Conservation (phyloP, 2,888 invertebrate genomes). For the Clanis bilineata region DNA sequence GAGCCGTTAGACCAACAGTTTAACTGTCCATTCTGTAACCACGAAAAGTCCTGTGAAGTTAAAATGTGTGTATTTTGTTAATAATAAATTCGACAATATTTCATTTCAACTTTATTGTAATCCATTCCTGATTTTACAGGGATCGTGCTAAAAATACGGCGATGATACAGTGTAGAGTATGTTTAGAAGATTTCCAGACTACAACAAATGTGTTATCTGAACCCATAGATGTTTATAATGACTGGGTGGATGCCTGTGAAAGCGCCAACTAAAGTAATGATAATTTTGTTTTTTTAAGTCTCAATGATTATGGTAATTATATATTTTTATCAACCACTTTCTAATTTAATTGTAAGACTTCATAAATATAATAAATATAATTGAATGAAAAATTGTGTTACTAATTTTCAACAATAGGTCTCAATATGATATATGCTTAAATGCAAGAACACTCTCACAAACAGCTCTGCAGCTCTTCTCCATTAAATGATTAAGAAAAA, state of each 20-base stretch:
- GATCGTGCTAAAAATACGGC: slow-evolving; percentile 97
- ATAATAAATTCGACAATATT: neutral
- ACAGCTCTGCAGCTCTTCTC: no score
- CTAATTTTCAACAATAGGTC: no score
- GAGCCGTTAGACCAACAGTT: slow-evolving; percentile 97
- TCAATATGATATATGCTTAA: no score
- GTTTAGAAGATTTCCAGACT: slow-evolving; percentile 98
- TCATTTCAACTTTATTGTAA: neutral
- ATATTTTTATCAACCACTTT: neutral
- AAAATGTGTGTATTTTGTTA: slow-evolving; percentile 90
- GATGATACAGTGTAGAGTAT: slow-evolving; percentile 96
- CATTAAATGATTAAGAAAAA: no score
- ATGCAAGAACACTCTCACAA: no score
- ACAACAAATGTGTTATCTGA: slow-evolving; percentile 98
- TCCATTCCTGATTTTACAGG: slow-evolving; percentile 81
- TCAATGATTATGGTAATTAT: neutral
- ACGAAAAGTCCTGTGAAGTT: slow-evolving; percentile 99
- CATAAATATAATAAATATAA: slow-evolving; percentile 28
- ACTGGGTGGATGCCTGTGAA: slow-evolving; percentile 99
- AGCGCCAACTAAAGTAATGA: slow-evolving; percentile 84
- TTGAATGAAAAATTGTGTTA: neutral
- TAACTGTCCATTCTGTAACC: slow-evolving; percentile 99
- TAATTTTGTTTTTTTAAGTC: slow-evolving; percentile 20
- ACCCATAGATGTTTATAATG: slow-evolving; percentile 99
- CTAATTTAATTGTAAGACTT: neutral